Conservation (phyloP, 2,797 vertebrate genomes). For the Psittacula derbiana region DNA sequence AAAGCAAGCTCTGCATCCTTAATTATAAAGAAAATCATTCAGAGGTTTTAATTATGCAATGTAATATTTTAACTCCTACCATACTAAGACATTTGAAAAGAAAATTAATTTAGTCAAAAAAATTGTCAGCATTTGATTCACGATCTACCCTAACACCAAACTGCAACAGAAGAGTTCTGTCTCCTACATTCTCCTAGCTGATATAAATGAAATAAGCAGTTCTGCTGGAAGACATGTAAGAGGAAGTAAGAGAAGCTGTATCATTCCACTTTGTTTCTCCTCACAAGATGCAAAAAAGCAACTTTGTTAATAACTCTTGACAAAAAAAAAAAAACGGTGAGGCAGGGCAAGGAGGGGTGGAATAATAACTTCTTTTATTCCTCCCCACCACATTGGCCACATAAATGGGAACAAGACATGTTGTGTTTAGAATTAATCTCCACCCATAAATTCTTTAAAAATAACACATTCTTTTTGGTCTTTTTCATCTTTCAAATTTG, state of each 20-base stretch:
- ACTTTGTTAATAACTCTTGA: background rate
- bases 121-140: background rate
- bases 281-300: background rate
- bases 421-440: background rate
- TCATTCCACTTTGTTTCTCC: background rate
- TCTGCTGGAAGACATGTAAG: background rate
- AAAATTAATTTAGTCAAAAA: background rate
- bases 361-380: background rate
- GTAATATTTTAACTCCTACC: background rate
- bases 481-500: background rate
- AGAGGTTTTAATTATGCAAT: background rate
- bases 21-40: background rate
- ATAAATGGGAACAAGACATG: background rate
- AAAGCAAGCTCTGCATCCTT: background rate
- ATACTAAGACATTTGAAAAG: background rate
- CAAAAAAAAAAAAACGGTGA: background rate
- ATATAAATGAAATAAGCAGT: background rate
- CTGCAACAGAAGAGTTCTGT: background rate
- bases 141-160: background rate
- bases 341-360: background rate
- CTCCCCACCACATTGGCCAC: background rate
- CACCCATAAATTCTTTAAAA: background rate
- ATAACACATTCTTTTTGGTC: background rate
- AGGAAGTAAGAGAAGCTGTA: background rate
- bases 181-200: background rate